These are phyloP conservation scores for Desoria tigrina DNA, from an alignment of 2,888 invertebrate species.

Conservation along the genomic window DNA sequence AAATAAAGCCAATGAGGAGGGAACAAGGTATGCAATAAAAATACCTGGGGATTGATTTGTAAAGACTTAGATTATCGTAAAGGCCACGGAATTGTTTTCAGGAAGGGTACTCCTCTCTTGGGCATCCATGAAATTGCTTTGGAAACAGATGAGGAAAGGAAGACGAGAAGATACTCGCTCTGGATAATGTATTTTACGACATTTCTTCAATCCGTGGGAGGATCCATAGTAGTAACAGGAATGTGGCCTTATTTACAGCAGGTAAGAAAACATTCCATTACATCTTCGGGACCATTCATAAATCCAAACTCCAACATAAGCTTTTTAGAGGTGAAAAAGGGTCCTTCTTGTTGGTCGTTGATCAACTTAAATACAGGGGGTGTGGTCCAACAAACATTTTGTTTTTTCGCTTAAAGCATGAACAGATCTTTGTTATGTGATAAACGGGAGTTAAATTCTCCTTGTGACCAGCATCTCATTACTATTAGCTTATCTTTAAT, in stretches of 20 bases:
- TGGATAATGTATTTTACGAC: constrained; percentile 83
- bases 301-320: too few relatives aligned
- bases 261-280: constrained; percentile 66
- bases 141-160: constrained; percentile 69
- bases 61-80: constrained; percentile 2
- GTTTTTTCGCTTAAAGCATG: too few relatives aligned
- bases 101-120: constrained; percentile 12
- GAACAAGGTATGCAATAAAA: too few relatives aligned
- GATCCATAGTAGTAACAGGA: constrained; percentile 82
- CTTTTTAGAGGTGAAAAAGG: not conserved
- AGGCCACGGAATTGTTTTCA: not conserved
- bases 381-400: too few relatives aligned
- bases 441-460: too few relatives aligned
- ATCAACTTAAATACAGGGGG: too few relatives aligned
- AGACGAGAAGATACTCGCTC: constrained; percentile 75
- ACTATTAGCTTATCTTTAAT: too few relatives aligned
- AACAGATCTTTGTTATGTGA: too few relatives aligned
- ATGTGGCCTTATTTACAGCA: constrained; percentile 86
- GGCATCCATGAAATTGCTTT: constrained; percentile 55
- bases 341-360: constrained; percentile 1
- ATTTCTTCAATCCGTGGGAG: constrained; percentile 85
- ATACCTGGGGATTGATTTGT: constrained; percentile 1
- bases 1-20: too few relatives aligned
- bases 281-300: too few relatives aligned
- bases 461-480: too few relatives aligned